These are phyloP conservation scores for Amphipoea oculea DNA, from an alignment of 2,888 invertebrate species.

Conservation along the genomic window DNA sequence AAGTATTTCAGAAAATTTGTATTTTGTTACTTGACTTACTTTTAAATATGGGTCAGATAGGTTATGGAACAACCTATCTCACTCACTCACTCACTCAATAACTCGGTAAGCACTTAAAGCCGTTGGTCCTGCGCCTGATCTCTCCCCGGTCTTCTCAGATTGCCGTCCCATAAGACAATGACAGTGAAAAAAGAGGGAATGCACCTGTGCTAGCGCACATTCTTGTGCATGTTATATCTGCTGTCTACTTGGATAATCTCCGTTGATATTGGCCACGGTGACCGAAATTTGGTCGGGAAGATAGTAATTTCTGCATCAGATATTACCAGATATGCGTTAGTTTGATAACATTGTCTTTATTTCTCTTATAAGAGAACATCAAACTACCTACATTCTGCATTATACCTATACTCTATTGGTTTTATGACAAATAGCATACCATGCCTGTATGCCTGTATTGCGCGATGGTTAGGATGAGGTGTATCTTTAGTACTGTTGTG, in stretches of 20 bases:
- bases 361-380: background rate
- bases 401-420: background rate
- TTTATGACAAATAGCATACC: background rate
- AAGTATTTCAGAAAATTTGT: slow-evolving; percentile 73
- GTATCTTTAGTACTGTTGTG: background rate
- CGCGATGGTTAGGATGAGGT: too few species aligned
- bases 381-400: background rate
- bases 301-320: too few species aligned
- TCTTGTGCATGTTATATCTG: background rate
- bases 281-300: background rate
- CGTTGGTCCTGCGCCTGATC: background rate
- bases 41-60: background rate
- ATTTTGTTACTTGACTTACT: background rate
- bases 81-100: too few species aligned
- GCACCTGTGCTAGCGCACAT: background rate
- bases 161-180: too few species aligned
- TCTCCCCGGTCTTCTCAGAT: background rate
- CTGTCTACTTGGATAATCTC: background rate
- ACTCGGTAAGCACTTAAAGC: background rate
- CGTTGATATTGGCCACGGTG: background rate
- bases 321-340: background rate
- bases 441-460: background rate
- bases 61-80: background rate
- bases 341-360: background rate
- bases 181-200: background rate